phyloP scores from a whole-genome alignment of 2,888 invertebrate species.

The Drosophila siamana region DNA sequence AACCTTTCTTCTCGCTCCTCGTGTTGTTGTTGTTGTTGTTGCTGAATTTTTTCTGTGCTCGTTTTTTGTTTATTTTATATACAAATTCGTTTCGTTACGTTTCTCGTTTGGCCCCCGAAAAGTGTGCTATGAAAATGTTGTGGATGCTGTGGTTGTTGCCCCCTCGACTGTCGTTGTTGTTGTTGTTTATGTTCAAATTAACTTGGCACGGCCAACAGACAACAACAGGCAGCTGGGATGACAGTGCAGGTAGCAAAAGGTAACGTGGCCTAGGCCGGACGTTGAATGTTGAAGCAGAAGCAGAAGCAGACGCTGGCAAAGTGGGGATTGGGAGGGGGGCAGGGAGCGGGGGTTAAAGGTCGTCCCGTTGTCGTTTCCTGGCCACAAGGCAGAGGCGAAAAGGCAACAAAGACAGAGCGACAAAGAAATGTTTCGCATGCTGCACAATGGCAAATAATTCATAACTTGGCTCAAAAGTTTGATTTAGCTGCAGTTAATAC shows the following conservation, averaged over 20 bases:
- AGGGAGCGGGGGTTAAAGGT: constrained; percentile 27
- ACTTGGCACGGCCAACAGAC: constrained; percentile 57
- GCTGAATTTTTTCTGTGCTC: constrained; percentile 9
- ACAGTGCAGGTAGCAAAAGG: constrained; percentile 63
- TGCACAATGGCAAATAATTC: constrained; percentile 79
- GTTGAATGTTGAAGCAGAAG: too few relatives aligned
- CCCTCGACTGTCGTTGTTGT: constrained; percentile 24
- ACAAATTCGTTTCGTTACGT: constrained; percentile 42
- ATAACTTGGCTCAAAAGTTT: constrained; percentile 77
- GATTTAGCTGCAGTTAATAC: constrained; percentile 80
- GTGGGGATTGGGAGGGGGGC: too few relatives aligned
- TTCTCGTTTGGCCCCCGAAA: constrained; percentile 28
- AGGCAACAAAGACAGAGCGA: constrained; percentile 44
- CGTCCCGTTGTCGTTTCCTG: constrained; percentile 40
- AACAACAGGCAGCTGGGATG: constrained; percentile 41
- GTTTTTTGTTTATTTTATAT: constrained; percentile 32
- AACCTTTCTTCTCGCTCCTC: constrained; percentile 19
- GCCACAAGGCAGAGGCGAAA: constrained; percentile 12
- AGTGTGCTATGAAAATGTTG: constrained; percentile 42
- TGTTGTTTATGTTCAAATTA: constrained; percentile 67
- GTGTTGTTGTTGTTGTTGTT: constrained; percentile 6
- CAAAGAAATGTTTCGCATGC: constrained; percentile 75
- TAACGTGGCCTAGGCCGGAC: constrained; percentile 1
- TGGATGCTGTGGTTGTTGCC: constrained; percentile 9
- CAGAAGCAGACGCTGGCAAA: too few relatives aligned